Evolutionary conservation across 35 echinoderm and acorn worm species (phyloP).

Genomic region (Ptychodera flava): DNA sequence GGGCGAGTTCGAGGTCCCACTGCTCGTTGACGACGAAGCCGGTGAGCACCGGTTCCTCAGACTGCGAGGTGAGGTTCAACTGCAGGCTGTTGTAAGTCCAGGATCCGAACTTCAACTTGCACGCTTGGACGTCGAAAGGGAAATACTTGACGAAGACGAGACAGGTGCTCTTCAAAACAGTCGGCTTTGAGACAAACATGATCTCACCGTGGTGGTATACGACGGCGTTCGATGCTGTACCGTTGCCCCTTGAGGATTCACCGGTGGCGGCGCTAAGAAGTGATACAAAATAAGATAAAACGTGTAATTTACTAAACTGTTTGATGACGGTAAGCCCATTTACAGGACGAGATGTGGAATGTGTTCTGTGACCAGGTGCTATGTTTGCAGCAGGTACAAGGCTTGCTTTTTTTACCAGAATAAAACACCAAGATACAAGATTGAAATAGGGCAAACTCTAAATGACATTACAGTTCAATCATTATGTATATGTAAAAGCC

Average conservation of each 20-base stretch:
- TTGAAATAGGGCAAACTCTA: too few species aligned
- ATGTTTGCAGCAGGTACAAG: too few species aligned
- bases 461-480: too few species aligned
- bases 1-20: constrained; percentile 59
- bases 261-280: background rate
- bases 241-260: background rate
- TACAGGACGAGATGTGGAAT: too few species aligned
- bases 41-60: constrained; percentile 24
- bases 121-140: constrained; percentile 80
- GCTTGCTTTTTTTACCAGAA: too few species aligned
- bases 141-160: constrained; percentile 67
- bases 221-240: background rate
- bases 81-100: constrained; percentile 72
- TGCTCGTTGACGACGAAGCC: constrained; percentile 63
- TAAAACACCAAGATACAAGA: too few species aligned
- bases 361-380: too few species aligned
- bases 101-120: constrained; percentile 76
- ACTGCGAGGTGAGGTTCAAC: constrained; percentile 59
- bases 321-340: too few species aligned
- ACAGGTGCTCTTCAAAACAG: constrained; percentile 79
- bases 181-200: constrained; percentile 64
- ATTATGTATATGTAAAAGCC: too few species aligned
- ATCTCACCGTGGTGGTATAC: background rate
- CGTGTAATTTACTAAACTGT: too few species aligned
- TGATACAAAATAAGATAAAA: too few species aligned